A percentile compares a stretch with the other conserved stretches of the same genome.
Evolutionary conservation across 1,140 invertebrate species (phyloP).

Genomic region (Drosophila ohnishii): DNA sequence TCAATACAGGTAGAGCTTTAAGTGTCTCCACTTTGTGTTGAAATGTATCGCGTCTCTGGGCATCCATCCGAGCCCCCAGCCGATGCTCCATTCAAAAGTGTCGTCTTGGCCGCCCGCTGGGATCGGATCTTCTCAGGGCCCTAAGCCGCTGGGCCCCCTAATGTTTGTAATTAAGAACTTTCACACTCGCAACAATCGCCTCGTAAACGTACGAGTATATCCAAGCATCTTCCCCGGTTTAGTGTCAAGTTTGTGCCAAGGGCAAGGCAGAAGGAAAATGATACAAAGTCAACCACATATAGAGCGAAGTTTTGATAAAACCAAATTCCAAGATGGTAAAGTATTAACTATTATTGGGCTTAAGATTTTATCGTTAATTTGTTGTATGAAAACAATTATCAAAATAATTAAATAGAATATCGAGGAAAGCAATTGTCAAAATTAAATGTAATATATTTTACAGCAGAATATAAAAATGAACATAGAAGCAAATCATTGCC

Average conservation of each 20-base stretch:
- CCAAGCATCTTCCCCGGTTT: constrained; percentile 47
- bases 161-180: constrained; percentile 83
- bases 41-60: constrained; percentile 70
- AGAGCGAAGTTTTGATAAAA: background rate
- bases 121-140: constrained; percentile 65
- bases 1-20: constrained; percentile 82
- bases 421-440: background rate
- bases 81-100: constrained; percentile 73
- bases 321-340: background rate
- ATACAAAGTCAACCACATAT: constrained; percentile 28
- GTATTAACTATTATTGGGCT: background rate
- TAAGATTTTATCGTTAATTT: background rate
- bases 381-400: background rate
- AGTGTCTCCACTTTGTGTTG: constrained; percentile 82
- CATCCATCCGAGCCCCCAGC: constrained; percentile 19
- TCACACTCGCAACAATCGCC: constrained; percentile 82
- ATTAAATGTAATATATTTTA: background rate
- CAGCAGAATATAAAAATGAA: background rate
- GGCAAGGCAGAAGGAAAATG: constrained; percentile 39
- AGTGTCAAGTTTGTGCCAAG: constrained; percentile 77
- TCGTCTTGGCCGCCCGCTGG: constrained; percentile 76
- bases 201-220: constrained; percentile 73
- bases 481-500: background rate
- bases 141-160: constrained; percentile 81
- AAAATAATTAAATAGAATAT: background rate